Base-by-base conservation (phyloP, 2,888 invertebrate genomes). In the Tachina grossa region DNA sequence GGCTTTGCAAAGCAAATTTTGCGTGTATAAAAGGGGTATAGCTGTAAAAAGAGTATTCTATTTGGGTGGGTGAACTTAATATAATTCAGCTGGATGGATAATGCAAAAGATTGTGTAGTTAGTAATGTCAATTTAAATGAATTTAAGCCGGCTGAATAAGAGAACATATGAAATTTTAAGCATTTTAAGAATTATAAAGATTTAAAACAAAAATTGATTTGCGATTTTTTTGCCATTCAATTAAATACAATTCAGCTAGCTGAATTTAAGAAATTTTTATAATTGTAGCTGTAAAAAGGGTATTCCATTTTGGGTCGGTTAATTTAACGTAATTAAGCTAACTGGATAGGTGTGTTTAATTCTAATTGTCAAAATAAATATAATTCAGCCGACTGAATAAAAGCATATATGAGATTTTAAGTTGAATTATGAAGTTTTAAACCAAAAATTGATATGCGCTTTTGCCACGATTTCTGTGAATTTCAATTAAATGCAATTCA, bases 61-160 rank as follows among this genome's bases (percentile, higher is more conserved):
- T 22, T 22, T 22, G 22, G 2, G 22, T 22, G 1, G 22, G 22
- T 22, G 2, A 22, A 22, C 2, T 22, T 22, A 22, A 22, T 22
- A 22, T 22, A 22, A 22, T 22, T 22, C 22, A n/a, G n/a, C n/a
- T n/a, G n/a, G n/a, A n/a, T n/a, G n/a, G n/a, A n/a, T n/a, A n/a
- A n/a, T n/a, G n/a, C n/a, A 22, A 22, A 22, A 22, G 2, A 22
- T 22, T 22, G 2, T 22, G 22, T 22, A 22, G 1, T 22, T 22
- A 22, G 2, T 22, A 2, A 1, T 22, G 22, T 22, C 13, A 22
- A n/a, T 14, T 8, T 5, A 39, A n/a, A 39, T 39, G n/a, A 39
- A 49, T 39, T 66, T 66, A 31, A 68, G 68, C 49, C 47, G 6
- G 39, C 68, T 51, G 68, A 51, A 65, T 65, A 16, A n/a, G n/a